Percentiles rank a stretch among this genome's conserved stretches.
These are phyloP conservation scores for Proteles cristata DNA, from an alignment of 2,113 vertebrate genomes.

Conservation along the genomic window DNA sequence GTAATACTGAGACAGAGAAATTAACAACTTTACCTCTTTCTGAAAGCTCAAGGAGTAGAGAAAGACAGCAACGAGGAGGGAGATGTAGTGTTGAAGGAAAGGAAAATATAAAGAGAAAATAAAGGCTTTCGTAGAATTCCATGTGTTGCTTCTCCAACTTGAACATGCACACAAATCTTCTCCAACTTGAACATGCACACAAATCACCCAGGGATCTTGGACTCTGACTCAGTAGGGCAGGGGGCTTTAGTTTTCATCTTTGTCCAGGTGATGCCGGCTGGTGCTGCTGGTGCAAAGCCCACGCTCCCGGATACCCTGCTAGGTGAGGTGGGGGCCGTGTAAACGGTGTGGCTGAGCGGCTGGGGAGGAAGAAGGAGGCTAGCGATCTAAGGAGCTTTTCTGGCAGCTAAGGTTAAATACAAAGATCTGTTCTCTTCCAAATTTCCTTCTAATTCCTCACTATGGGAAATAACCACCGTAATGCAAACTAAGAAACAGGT, in stretches of 20 bases:
- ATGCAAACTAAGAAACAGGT: neutral
- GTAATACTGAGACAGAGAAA: neutral
- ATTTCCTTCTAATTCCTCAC: neutral
- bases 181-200: accelerated
- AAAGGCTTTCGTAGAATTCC: neutral
- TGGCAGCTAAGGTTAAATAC: neutral
- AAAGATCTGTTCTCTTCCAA: neutral
- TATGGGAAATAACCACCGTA: neutral
- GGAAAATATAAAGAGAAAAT: neutral
- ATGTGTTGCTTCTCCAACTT: neutral
- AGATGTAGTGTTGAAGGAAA: no score
- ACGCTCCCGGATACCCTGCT: accelerated
- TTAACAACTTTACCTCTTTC: neutral
- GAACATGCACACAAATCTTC: neutral
- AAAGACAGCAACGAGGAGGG: neutral
- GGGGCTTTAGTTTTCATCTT: neutral
- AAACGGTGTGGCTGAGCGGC: accelerated
- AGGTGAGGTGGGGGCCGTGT: accelerated
- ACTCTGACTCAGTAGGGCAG: neutral
- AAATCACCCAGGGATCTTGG: neutral
- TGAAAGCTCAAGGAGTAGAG: neutral
- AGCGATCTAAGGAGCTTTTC: neutral
- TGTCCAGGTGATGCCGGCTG: neutral
- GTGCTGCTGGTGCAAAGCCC: neutral
- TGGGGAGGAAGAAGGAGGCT: neutral